A percentile compares a stretch with the other conserved stretches of the same genome.
These are phyloP conservation scores for Eulemur rufifrons DNA, from an alignment of 2,113 vertebrate genomes.

Conservation along the genomic window DNA sequence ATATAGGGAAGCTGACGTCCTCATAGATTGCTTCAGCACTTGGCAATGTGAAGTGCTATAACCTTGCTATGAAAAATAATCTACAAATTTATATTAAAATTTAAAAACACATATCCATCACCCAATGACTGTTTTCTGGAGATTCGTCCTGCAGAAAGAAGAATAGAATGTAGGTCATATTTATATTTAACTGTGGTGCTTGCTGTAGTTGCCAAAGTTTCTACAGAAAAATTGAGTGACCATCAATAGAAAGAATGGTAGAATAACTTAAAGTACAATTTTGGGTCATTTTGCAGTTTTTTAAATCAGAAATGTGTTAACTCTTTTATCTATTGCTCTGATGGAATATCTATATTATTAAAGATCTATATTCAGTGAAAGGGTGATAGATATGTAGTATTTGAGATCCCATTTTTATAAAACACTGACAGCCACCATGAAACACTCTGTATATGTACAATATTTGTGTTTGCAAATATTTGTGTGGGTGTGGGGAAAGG, in stretches of 20 bases:
- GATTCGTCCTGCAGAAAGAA: background rate
- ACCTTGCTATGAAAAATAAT: conserved; percentile 19
- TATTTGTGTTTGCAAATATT: background rate
- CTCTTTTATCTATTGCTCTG: background rate
- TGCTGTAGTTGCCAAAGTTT: background rate
- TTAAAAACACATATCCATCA: background rate
- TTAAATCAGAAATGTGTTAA: background rate
- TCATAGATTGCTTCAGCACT: background rate
- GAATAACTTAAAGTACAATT: background rate
- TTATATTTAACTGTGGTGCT: background rate
- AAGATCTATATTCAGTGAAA: background rate
- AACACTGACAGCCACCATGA: background rate
- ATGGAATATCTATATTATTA: background rate
- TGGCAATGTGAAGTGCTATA: background rate
- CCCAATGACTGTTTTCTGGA: background rate
- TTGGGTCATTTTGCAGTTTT: background rate
- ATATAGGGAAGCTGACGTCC: background rate
- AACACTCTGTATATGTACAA: background rate
- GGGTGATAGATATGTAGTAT: background rate
- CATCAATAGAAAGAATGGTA: background rate
- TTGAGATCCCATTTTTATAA: background rate
- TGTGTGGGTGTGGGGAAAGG: background rate
- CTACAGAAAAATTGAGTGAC: background rate
- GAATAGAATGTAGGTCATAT: background rate
- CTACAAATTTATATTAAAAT: background rate